Base-by-base conservation (phyloP, 1,140 invertebrate genomes). In the Drosophila ambigua region DNA sequence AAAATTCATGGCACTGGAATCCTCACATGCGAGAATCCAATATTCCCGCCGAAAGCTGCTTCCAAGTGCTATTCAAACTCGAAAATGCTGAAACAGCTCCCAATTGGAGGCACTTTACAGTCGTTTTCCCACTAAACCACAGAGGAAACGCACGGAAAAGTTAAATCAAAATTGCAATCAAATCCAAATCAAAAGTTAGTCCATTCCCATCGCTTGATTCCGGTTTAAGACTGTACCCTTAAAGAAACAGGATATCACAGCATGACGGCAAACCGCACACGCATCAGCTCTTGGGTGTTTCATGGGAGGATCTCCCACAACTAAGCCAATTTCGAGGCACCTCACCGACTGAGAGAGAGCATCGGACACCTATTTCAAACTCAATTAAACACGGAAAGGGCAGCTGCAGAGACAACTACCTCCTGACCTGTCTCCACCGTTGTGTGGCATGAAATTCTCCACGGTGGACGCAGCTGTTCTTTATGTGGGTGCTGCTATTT, bases 351-450 rank as follows among this genome's bases (percentile, higher is more conserved):
- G 15, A 24, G 54, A 41, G 55, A 49, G 44, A 52, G 44, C 61
- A 69, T 65, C 71, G 76, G 66, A 60, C 83, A 87, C 79, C 83
- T 82, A 88, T 88, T 87, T 87, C 83, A 87, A 87, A 87, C 82
- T 87, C 82, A 87, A 87, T 87, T 87, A 87, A 87, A 82, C 82
- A 87, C 82, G 79, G 66, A 68, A 79, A 49, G 55, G 49, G 54
- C 79, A 60, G 44, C 41, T 41, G 44, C 16, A 28, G 44, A 50
- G 20, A 9, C 20, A 39, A 41, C 24, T 43, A 5, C 39, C n/a
- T 5, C 31, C 26, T 41, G 9, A 48, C 20, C 39, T 44, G 28
- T 7, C 16, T 31, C 9, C 11, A 7, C 48, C 31, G 2, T 16
- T 13, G 49, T 69, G 66, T 57, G 64, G 49, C 64, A 68, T 69